Percentiles rank a stretch among this genome's conserved stretches.
These are phyloP conservation scores for Craniophora ligustri DNA, from an alignment of 2,888 invertebrate genomes.

Conservation along the genomic window DNA sequence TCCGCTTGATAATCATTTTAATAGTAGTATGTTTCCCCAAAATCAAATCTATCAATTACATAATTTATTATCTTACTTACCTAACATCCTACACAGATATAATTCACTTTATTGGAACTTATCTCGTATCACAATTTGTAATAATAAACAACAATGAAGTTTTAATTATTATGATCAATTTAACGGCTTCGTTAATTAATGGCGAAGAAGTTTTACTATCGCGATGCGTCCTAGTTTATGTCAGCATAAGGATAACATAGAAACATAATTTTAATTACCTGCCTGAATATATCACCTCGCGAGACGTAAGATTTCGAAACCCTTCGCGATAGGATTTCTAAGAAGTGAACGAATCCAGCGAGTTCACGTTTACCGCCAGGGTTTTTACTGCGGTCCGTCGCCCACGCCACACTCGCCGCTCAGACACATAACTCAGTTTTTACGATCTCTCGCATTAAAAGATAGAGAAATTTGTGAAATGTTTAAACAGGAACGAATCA, in stretches of 20 bases:
- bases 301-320: slow-evolving; percentile 57
- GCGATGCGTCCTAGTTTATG: slow-evolving; percentile 20
- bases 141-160: slow-evolving; percentile 10
- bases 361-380: slow-evolving; percentile 54
- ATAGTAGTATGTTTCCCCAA: too few species aligned
- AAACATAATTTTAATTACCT: slow-evolving; percentile 44
- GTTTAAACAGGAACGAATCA: slow-evolving; percentile 34
- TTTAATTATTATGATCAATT: slow-evolving; percentile 14
- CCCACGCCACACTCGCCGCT: slow-evolving; percentile 36
- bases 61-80: too few species aligned
- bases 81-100: slow-evolving; percentile 1
- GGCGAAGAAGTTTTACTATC: slow-evolving; percentile 8
- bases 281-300: slow-evolving; percentile 34
- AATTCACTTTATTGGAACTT: slow-evolving; percentile 1
- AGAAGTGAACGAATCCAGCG: slow-evolving; percentile 61
- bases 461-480: slow-evolving; percentile 39
- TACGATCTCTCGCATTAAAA: slow-evolving; percentile 46
- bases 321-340: slow-evolving; percentile 58
- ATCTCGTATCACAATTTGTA: slow-evolving; percentile 8
- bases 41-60: too few species aligned
- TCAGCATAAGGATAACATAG: slow-evolving; percentile 22
- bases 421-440: slow-evolving; percentile 60
- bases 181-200: slow-evolving; percentile 19
- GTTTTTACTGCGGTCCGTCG: slow-evolving; percentile 56
- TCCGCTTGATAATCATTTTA: too few species aligned